Conservation (phyloP, 2,797 vertebrate genomes). For the Phoeniculus purpureus region DNA sequence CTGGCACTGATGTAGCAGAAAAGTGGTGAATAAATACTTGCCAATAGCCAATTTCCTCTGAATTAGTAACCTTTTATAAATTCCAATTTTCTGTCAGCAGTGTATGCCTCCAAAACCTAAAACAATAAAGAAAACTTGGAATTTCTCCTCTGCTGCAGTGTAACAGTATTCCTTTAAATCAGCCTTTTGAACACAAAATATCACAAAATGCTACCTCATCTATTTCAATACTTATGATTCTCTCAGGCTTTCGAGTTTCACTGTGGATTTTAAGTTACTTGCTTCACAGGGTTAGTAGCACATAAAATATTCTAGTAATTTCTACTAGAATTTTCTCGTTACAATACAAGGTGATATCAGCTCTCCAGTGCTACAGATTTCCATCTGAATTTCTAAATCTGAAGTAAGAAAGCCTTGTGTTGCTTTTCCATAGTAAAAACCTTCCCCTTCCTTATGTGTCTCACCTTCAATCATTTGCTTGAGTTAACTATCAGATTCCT, state of each 20-base stretch:
- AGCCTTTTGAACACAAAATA: neutral
- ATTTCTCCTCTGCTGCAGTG: neutral
- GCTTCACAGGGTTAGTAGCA: neutral
- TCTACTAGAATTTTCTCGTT: neutral
- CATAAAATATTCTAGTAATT: neutral
- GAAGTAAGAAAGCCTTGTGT: neutral
- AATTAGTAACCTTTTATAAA: neutral
- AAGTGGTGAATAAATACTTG: neutral
- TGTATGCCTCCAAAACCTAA: neutral
- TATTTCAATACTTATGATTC: neutral
- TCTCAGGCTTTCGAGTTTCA: neutral
- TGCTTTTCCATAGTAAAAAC: neutral
- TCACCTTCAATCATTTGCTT: neutral
- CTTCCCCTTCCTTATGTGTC: neutral
- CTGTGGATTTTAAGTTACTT: neutral
- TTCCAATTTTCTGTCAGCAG: neutral
- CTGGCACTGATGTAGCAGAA: neutral
- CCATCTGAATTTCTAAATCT: neutral
- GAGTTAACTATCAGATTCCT: neutral
- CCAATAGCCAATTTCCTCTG: neutral
- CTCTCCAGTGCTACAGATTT: neutral
- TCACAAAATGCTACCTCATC: neutral
- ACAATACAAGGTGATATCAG: neutral
- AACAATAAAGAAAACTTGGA: neutral
- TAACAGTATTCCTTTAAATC: neutral